Evolutionary conservation across 2,113 vertebrate genomes (phyloP).

Genomic region (Serinus canaria): DNA sequence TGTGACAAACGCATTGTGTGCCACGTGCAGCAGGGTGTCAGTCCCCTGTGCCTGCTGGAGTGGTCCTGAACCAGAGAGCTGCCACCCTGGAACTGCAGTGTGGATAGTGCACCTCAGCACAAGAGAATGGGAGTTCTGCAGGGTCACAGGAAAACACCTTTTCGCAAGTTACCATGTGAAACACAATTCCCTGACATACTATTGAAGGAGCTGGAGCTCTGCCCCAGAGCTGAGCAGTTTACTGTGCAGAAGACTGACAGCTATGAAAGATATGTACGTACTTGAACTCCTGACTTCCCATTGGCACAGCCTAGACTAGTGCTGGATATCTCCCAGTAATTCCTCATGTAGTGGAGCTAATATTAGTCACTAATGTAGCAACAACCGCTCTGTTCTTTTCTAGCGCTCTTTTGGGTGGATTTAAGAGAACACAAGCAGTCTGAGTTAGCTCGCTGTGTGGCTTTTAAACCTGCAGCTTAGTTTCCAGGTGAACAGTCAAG

Average conservation of each 20-base stretch:
- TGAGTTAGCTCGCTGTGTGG: background rate
- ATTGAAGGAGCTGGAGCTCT: background rate
- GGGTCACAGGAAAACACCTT: background rate
- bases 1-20: fast-evolving
- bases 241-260: background rate
- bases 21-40: background rate
- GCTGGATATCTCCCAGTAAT: constrained; percentile 45
- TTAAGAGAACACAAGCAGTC: background rate
- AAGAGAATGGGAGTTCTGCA: background rate
- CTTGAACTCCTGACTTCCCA: constrained; percentile 48
- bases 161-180: background rate
- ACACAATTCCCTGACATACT: background rate
- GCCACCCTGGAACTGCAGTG: background rate
- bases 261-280: background rate
- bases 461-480: background rate
- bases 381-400: background rate
- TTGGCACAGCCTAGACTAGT: constrained; percentile 37
- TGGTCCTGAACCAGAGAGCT: background rate
- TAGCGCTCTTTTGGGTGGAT: background rate
- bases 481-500: background rate
- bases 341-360: constrained; percentile 5
- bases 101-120: background rate
- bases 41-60: background rate
- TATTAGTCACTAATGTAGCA: background rate
- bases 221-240: background rate